Percentiles rank a stretch among this genome's conserved stretches.
These are phyloP conservation scores for Sebastes itinus DNA, from an alignment of 2,797 vertebrate genomes.

Conservation along the genomic window DNA sequence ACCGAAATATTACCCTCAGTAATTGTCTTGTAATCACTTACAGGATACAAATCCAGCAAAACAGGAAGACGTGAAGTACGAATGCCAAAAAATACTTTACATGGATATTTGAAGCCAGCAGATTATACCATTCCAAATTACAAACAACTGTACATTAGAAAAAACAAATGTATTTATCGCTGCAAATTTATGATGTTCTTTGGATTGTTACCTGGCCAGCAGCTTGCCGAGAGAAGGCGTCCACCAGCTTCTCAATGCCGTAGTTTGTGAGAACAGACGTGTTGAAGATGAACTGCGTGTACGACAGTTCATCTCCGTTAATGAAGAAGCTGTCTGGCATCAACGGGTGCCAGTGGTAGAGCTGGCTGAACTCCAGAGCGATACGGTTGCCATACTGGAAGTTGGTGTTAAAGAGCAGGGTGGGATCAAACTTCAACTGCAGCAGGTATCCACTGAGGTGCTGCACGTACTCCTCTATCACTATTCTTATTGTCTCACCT, in stretches of 20 bases:
- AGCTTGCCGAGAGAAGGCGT: conserved; percentile 88
- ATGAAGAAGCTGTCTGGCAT: conserved; percentile 94
- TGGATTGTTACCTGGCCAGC: conserved; percentile 89
- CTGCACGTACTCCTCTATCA: conserved; percentile 97
- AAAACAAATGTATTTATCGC: no score
- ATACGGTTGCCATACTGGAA: conserved; percentile 98
- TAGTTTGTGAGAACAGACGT: conserved; percentile 88
- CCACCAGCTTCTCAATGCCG: conserved; percentile 89
- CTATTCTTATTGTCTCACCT: conserved; percentile 95
- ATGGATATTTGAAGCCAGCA: not conserved
- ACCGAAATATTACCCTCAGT: not conserved
- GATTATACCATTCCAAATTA: no score
- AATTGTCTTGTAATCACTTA: not conserved
- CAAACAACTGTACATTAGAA: not conserved
- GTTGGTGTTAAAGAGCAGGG: conserved; percentile 85
- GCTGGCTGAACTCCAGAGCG: conserved; percentile 92
- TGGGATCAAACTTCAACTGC: conserved; percentile 91
- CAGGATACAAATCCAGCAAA: not conserved
- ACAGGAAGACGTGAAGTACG: not conserved
- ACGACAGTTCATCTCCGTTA: conserved; percentile 82
- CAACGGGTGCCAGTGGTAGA: conserved; percentile 97
- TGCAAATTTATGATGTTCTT: not conserved
- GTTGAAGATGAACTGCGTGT: conserved; percentile 93
- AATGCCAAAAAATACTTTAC: not conserved
- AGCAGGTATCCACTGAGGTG: conserved; percentile 95